Evolutionary conservation across 2,113 vertebrate species (phyloP), one percentile per base, ranked within the genome.

Genomic region (Daboia siamensis): DNA sequence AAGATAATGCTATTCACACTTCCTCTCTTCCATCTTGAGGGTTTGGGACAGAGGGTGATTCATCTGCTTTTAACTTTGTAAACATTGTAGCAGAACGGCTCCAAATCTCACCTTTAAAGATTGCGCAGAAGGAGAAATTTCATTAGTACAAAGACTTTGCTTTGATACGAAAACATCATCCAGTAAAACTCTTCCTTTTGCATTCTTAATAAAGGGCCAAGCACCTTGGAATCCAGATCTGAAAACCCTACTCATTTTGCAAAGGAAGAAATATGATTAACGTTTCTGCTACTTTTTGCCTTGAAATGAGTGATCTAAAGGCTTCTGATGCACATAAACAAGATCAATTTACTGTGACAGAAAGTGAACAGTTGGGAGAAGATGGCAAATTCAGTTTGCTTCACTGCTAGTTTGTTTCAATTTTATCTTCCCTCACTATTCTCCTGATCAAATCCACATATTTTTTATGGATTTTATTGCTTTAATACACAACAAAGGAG

Each of bases 301-400:
- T 90, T 21, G 89, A 56, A 91, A 2, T 90, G 90, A 90, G 84
- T 90, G 94, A 94, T 12, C 1, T 91, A 2, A 0, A 94, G 3
- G 0, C 7, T 92, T 55, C 10, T 9, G 87, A 89, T 91, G 64
- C 10, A 94, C 89, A 93, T 93, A 91, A 92, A 23, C 51, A 88
- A 1, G 84, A 48, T 91, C 93, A 93, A 2, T 93, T 93, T 87
- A 94, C 15, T 52, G 24, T 91, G 52, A 92, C 94, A 91, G 1
- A 85, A 88, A 93, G 11, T 26, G 29, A 93, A 91, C 92, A 86
- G 9, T 0, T 64, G 86, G 89, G 23, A 54, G 26, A 1, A 48
- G 23, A 4, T 46, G 24, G 13, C 5, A 87, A 64, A 3, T 15
- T 10, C 86, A 8, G 5, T 80, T 54, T 88, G 23, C 21, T 89